A percentile compares a stretch with the other conserved stretches of the same genome.
Conservation (phyloP, 2,888 invertebrate genomes). For the Hybos culiciformis region DNA sequence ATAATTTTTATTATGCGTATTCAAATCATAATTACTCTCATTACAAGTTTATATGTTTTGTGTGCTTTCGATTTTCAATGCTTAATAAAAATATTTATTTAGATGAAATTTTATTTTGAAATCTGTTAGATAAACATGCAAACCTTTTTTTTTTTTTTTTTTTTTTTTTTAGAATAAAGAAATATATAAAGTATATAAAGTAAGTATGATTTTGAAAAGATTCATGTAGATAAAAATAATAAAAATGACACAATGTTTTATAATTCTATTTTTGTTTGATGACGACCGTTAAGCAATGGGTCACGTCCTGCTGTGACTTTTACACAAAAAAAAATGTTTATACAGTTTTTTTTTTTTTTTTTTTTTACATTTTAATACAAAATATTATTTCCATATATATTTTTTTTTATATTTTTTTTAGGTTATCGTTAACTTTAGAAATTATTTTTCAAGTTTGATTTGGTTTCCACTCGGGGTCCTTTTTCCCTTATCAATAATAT, state of each 20-base stretch:
- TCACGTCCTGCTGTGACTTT: slow-evolving; percentile 61
- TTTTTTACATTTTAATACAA: slow-evolving; percentile 11
- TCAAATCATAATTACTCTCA: no score
- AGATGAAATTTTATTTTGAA: no score
- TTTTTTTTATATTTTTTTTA: slow-evolving; percentile 8
- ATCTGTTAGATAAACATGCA: no score
- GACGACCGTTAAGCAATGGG: slow-evolving; percentile 39
- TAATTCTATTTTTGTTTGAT: background rate
- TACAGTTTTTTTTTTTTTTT: slow-evolving; percentile 1
- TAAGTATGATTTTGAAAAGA: no score
- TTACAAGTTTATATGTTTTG: no score
- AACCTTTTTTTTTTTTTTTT: no score
- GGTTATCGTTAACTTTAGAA: slow-evolving; percentile 11
- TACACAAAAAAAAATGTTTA: slow-evolving; percentile 3
- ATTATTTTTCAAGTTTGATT: slow-evolving; percentile 42
- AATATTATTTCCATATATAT: slow-evolving; percentile 13
- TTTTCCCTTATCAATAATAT: no score
- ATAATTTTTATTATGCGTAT: no score
- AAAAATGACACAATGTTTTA: background rate
- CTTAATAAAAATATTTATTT: no score
- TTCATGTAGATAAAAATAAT: slow-evolving; percentile 5
- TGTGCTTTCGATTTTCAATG: no score
- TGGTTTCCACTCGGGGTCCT: slow-evolving; percentile 68
- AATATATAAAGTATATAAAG: no score
- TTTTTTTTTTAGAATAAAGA: no score